A percentile compares a stretch with the other conserved stretches of the same genome.
Evolutionary conservation across 2,113 vertebrate genomes (phyloP).

Genomic region (Clarias batrachus): DNA sequence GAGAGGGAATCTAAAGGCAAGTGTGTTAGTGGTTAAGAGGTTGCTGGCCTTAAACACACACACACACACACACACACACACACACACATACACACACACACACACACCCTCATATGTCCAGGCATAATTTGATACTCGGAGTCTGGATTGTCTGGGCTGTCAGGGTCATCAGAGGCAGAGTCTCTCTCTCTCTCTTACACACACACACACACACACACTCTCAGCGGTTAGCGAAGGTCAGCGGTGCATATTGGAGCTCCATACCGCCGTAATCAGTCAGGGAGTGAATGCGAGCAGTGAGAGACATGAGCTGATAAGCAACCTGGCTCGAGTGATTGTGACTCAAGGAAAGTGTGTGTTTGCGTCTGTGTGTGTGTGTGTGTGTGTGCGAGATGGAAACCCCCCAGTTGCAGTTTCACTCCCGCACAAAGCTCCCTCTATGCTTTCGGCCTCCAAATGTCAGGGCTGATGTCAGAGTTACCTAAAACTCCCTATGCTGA

Average conservation of each 20-base stretch:
- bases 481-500: conserved; percentile 21
- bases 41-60: background rate
- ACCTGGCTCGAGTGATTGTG: background rate
- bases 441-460: conserved; percentile 42
- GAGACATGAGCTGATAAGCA: conserved; percentile 32
- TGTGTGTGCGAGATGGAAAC: background rate
- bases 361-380: background rate
- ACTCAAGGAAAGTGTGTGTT: background rate
- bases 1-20: background rate
- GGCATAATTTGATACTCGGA: background rate
- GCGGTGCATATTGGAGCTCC: conserved; percentile 4
- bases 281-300: conserved; percentile 18
- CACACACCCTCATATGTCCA: background rate
- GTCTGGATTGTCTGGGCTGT: background rate
- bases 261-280: conserved; percentile 17
- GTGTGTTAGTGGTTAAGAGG: background rate
- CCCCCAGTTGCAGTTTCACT: conserved; percentile 31
- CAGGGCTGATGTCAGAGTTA: conserved; percentile 50
- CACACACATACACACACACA: no score
- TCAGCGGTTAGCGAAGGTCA: conserved; percentile 2
- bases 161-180: background rate
- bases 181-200: background rate
- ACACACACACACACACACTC: background rate
- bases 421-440: conserved; percentile 48
- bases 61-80: no score